These are phyloP conservation scores for Choreutis nemorana DNA, from an alignment of 2,888 invertebrate genomes.

Conservation along the genomic window DNA sequence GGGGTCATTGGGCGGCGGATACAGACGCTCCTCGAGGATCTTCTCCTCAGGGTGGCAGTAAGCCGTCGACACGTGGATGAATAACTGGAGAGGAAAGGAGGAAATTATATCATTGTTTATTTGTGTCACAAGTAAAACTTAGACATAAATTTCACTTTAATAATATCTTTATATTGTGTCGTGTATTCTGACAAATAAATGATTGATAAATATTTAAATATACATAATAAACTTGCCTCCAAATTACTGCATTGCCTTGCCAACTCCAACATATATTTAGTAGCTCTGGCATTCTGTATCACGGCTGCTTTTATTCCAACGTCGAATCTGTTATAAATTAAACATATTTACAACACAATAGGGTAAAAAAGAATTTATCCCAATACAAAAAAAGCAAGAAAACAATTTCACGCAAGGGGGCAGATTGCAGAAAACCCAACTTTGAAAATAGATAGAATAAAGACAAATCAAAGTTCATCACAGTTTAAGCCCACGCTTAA, in stretches of 20 bases:
- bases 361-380: too few relatives aligned
- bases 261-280: constrained; percentile 79
- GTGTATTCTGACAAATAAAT: too few relatives aligned
- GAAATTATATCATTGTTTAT: not conserved
- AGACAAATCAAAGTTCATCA: too few relatives aligned
- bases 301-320: constrained; percentile 79
- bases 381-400: too few relatives aligned
- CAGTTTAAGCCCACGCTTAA: too few relatives aligned
- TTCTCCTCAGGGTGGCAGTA: constrained; percentile 81
- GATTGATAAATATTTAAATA: too few relatives aligned
- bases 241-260: constrained; percentile 75
- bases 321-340: constrained; percentile 1
- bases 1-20: constrained; percentile 75
- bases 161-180: not conserved
- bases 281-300: constrained; percentile 84
- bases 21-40: constrained; percentile 76
- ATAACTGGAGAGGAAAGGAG: constrained; percentile 2
- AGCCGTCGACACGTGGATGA: constrained; percentile 81
- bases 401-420: too few relatives aligned
- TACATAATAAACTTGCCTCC: constrained; percentile 54
- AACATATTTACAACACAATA: too few relatives aligned
- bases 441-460: too few relatives aligned
- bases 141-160: not conserved
- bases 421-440: too few relatives aligned
- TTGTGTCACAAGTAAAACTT: not conserved